Evolutionary conservation across 2,797 vertebrate genomes (phyloP).

Genomic region (Myotis vivesi): DNA sequence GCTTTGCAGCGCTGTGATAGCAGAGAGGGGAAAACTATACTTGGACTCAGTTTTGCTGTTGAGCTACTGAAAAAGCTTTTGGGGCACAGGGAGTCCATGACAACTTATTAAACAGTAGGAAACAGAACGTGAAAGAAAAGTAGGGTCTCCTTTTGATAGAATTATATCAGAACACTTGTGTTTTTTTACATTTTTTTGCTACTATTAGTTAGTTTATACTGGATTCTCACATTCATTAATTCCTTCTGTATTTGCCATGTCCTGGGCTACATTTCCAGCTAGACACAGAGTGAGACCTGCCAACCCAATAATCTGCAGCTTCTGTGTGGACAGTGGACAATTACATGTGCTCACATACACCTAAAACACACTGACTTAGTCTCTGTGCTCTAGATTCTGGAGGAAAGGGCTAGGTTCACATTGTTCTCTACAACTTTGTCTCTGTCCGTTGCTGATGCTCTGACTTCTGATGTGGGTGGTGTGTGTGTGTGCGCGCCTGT

Average conservation of each 20-base stretch:
- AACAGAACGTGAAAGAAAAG: conserved; percentile 17
- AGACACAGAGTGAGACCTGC: not conserved
- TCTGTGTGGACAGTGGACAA: not conserved
- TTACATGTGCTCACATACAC: not conserved
- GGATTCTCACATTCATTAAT: not conserved
- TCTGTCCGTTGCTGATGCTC: not conserved
- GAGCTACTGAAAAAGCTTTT: conserved; percentile 25
- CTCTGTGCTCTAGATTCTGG: not conserved
- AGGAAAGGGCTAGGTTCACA: not conserved
- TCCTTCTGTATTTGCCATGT: not conserved
- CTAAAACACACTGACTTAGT: not conserved
- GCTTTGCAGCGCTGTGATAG: not conserved
- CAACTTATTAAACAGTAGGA: not conserved
- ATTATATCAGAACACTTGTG: not conserved
- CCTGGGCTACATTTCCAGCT: not conserved
- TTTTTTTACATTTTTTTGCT: conserved; percentile 3
- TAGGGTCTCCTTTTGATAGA: not conserved
- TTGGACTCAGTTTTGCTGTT: not conserved
- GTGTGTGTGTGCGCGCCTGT: not conserved
- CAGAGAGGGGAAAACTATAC: not conserved
- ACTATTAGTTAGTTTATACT: not conserved
- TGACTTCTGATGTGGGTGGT: not conserved
- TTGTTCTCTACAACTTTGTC: not conserved
- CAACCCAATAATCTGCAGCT: not conserved
- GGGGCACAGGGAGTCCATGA: not conserved